These are phyloP conservation scores for Epizoanthus fatuus DNA, from an alignment of 92 coral and sea anemone genomes.

Conservation along the genomic window DNA sequence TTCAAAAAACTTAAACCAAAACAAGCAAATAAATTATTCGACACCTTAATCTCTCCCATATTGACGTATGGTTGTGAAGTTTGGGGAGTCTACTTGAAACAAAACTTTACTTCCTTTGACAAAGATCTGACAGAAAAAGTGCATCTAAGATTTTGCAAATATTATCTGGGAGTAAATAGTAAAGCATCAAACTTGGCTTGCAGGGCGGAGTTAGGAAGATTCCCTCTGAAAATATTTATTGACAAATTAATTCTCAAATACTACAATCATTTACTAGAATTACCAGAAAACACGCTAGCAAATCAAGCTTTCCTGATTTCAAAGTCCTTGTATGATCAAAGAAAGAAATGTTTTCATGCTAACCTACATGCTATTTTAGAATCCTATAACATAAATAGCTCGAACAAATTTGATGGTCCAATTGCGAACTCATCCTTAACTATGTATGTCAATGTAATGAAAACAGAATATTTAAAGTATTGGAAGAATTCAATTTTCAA, in stretches of 20 bases:
- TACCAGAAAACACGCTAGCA: constrained; percentile 43
- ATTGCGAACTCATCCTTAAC: not conserved
- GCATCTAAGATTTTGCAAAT: constrained; percentile 62
- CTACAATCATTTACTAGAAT: constrained; percentile 17
- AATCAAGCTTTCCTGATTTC: constrained; percentile 44
- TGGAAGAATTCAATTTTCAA: not conserved
- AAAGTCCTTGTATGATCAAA: constrained; percentile 4
- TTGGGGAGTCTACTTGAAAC: constrained; percentile 50
- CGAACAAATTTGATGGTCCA: not conserved
- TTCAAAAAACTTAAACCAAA: constrained; percentile 24
- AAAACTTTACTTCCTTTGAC: constrained; percentile 50
- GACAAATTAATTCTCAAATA: constrained; percentile 33
- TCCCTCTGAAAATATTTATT: constrained; percentile 38
- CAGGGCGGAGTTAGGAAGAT: constrained; percentile 61
- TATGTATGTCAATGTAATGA: not conserved
- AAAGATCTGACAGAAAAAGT: constrained; percentile 48
- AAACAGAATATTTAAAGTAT: constrained; percentile 21
- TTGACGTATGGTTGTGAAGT: constrained; percentile 53
- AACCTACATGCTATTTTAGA: not conserved
- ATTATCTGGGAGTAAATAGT: constrained; percentile 51
- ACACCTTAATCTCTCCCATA: constrained; percentile 39
- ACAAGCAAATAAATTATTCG: constrained; percentile 17
- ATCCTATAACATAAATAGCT: not conserved
- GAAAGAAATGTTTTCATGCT: constrained; percentile 7
- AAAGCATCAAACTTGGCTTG: constrained; percentile 59